Evolutionary conservation across 2,113 vertebrate genomes (phyloP).

Genomic region (Perca fluviatilis): DNA sequence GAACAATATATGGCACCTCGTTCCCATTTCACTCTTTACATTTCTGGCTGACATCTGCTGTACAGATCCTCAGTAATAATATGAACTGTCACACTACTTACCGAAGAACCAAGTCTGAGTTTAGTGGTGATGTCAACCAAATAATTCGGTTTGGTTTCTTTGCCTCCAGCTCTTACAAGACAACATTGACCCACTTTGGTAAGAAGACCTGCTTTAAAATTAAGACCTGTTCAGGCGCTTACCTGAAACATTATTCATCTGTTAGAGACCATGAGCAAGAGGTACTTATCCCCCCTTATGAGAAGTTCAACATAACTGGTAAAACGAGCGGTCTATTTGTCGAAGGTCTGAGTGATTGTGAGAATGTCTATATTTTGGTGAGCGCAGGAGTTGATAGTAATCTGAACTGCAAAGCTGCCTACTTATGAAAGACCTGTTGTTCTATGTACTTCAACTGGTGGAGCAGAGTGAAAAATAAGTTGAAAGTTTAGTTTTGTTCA

Average conservation of each 20-base stretch:
- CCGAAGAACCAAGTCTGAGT: rapidly evolving
- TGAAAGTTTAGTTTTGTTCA: too few species aligned
- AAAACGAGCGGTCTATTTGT: rapidly evolving
- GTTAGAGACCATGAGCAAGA: not conserved
- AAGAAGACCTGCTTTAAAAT: constrained; percentile 28
- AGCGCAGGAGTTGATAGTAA: not conserved
- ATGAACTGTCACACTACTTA: not conserved
- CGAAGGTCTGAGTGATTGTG: not conserved
- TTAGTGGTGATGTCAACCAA: not conserved
- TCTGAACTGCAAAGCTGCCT: constrained; percentile 4
- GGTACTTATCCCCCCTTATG: constrained; percentile 47
- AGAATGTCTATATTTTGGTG: not conserved
- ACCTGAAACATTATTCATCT: not conserved
- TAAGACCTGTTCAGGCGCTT: constrained; percentile 22
- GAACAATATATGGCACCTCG: not conserved
- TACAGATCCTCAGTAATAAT: constrained; percentile 24
- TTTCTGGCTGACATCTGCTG: constrained; percentile 42
- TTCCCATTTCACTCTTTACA: constrained; percentile 42
- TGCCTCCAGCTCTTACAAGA: not conserved
- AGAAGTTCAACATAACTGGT: constrained; percentile 16
- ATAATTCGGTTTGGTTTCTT: constrained; percentile 45
- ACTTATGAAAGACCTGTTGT: not conserved
- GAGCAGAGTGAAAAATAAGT: not conserved
- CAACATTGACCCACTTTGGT: not conserved
- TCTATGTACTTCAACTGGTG: not conserved